Percentiles rank a stretch among this genome's conserved stretches.
Conservation (phyloP, 2,113 vertebrate genomes). For the Laterallus jamaicensis region DNA sequence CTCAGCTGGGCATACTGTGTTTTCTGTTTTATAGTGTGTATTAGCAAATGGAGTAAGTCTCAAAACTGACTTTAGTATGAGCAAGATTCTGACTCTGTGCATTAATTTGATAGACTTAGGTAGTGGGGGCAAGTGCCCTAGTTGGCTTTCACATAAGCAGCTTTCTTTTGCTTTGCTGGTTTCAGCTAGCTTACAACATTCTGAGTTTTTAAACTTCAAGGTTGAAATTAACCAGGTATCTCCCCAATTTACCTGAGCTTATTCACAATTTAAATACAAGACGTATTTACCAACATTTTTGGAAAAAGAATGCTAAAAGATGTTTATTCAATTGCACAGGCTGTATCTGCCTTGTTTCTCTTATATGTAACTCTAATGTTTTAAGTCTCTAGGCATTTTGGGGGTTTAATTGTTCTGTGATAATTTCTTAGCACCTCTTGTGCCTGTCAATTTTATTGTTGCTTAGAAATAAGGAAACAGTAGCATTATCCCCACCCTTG, state of each 20-base stretch:
- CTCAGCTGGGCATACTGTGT: not conserved
- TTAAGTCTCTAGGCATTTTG: not conserved
- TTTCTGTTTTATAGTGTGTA: not conserved
- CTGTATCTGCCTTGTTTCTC: not conserved
- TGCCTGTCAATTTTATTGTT: not conserved
- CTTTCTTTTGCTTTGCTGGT: not conserved
- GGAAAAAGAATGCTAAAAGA: not conserved
- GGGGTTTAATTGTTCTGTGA: not conserved
- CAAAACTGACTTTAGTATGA: not conserved
- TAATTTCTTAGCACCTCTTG: not conserved
- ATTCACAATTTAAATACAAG: not conserved
- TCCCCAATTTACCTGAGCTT: not conserved
- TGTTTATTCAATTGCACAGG: not conserved
- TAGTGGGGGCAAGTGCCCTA: not conserved
- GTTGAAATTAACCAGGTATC: not conserved
- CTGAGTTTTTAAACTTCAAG: not conserved
- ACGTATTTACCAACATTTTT: not conserved
- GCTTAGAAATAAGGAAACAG: not conserved
- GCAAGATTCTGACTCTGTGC: not conserved
- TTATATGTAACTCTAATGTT: not conserved
- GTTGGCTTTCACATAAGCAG: not conserved
- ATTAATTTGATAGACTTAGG: not conserved
- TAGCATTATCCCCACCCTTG: rapidly evolving
- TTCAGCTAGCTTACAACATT: not conserved
- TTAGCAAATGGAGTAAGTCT: not conserved